Evolutionary conservation across 2,888 invertebrate genomes (phyloP), one percentile per base, ranked within the genome.

Genomic region (Epiperipatus broadwayi): DNA sequence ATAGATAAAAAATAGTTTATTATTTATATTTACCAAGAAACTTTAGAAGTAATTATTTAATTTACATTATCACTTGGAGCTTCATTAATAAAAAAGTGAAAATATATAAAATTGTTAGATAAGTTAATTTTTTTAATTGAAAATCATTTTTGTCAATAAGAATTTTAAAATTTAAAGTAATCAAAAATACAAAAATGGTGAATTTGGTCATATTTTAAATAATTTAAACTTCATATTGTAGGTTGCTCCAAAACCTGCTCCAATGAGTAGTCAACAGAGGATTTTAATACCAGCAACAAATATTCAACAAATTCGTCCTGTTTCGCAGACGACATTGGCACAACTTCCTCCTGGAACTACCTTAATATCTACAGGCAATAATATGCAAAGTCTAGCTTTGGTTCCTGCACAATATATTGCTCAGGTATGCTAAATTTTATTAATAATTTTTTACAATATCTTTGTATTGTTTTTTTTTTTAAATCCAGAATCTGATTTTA

Each of bases 341-440:
- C 47, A 47, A 35, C 40, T 53, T 16, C 53, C 54, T 3, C 51
- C 55, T 32, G 57, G 55, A 33, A 51, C 56, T 15, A 51, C 58
- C 1, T 50, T 57, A 25, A 46, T 57, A 25, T 48, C 52, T 2
- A 46, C 53, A 3, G 50, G 52, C n/a, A 47, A 48, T n/a, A 65
- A 65, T 46, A n/a, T n/a, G n/a, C 54, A 52, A 32, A 51, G 54
- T 8, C 66, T 69, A 52, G 67, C 71, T 14, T 64, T 71, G 48
- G 57, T 72, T 7, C 70, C 71, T 19, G 66, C 70, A 4, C 67
- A 67, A 43, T 69, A 67, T 52, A 57, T 70, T 39, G 63, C 67
- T 43, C 63, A 64, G 45, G 52, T 53, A 12, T 19, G 40, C 8
- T 36, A 5, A 31, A n/a, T 5, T 21, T 28, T 16, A 14, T 3